These are phyloP conservation scores for Lampropteryx suffumata DNA, from an alignment of 2,888 invertebrate genomes.

Conservation along the genomic window DNA sequence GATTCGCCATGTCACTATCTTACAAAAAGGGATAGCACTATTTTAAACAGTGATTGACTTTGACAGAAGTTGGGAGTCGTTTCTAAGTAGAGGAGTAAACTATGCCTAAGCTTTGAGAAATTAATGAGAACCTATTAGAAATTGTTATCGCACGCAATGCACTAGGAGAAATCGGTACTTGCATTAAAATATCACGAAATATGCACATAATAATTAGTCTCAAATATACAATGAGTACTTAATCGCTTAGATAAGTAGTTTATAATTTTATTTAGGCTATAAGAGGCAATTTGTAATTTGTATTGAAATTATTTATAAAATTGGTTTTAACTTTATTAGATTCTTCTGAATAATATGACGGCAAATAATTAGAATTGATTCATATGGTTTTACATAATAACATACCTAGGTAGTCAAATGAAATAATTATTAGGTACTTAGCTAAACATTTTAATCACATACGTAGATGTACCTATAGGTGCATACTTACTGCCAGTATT, in stretches of 20 bases:
- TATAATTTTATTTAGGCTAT: constrained; percentile 27
- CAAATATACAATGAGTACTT: constrained; percentile 21
- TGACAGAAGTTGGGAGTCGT: too few relatives aligned
- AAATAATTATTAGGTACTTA: too few relatives aligned
- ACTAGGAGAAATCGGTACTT: constrained; percentile 32
- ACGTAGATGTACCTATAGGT: background rate
- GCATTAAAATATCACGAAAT: constrained; percentile 30
- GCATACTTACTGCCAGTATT: constrained; percentile 13
- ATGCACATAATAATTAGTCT: constrained; percentile 28
- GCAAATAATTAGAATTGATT: background rate
- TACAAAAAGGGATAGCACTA: too few relatives aligned
- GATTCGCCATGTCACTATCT: too few relatives aligned
- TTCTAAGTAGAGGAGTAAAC: too few relatives aligned
- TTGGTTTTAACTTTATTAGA: background rate
- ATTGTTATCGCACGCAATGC: constrained; percentile 32
- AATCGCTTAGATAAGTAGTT: constrained; percentile 15
- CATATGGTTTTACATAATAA: background rate
- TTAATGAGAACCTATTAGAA: constrained; percentile 22
- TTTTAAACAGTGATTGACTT: too few relatives aligned
- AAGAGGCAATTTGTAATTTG: constrained; percentile 19
- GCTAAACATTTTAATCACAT: constrained; percentile 6
- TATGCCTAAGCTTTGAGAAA: too few relatives aligned
- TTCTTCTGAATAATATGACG: background rate
- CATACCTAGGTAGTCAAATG: background rate
- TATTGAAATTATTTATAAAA: background rate